Conservation (phyloP, 2,888 invertebrate genomes). For the Leptinotarsa haldemani region DNA sequence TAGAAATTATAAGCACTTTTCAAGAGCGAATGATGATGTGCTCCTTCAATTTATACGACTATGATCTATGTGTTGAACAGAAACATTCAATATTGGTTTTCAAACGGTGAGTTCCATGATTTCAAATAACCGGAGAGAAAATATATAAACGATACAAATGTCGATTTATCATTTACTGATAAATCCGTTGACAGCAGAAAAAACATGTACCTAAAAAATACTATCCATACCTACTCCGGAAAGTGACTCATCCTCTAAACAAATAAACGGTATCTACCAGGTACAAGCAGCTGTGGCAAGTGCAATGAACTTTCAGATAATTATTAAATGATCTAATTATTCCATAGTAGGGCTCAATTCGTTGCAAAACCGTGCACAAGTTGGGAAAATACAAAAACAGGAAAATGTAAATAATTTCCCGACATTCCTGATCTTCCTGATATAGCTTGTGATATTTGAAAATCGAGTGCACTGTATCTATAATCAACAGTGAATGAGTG, state of each 20-base stretch:
- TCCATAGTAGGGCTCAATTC: not conserved
- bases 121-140: not conserved
- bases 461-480: not conserved
- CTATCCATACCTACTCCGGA: not conserved
- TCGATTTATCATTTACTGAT: not conserved
- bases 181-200: not conserved
- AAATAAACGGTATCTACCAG: not conserved
- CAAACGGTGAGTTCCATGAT: not conserved
- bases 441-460: not conserved
- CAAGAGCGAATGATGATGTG: not conserved
- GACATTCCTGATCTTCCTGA: too few species aligned
- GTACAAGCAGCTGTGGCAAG: not conserved
- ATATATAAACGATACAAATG: not conserved
- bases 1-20: too few species aligned
- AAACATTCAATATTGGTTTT: constrained; percentile 5
- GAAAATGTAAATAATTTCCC: not conserved
- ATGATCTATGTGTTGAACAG: not conserved
- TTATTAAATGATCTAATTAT: not conserved
- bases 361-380: not conserved
- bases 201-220: not conserved
- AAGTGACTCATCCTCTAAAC: not conserved
- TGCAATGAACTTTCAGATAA: constrained; percentile 5
- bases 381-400: not conserved
- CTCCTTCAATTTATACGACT: not conserved
- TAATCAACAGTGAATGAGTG: not conserved